phyloP scores from a whole-genome alignment of 2,888 invertebrate genomes.

The Seira musarum region DNA sequence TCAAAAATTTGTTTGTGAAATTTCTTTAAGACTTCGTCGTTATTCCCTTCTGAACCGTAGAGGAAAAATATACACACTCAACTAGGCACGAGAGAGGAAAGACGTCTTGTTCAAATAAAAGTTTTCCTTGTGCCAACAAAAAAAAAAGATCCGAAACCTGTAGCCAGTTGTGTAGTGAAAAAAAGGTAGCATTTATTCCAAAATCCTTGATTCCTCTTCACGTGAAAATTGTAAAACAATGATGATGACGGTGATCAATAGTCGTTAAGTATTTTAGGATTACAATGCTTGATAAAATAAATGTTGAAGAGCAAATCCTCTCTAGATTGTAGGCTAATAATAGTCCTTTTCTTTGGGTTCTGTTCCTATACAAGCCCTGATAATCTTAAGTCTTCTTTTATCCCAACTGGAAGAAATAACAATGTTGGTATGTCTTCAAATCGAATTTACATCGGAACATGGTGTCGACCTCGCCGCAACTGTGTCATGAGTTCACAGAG shows the following conservation, averaged over 20 bases:
- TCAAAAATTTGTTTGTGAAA: neutral
- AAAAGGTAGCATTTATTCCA: neutral
- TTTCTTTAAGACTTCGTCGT: neutral
- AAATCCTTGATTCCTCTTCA: neutral
- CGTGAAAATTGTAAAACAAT: neutral
- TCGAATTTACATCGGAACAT: constrained; percentile 51
- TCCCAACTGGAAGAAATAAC: neutral
- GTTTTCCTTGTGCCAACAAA: too few species aligned
- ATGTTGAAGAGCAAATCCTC: neutral
- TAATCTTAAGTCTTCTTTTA: neutral
- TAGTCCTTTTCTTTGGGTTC: neutral
- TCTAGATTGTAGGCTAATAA: neutral
- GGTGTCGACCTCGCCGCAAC: constrained; percentile 49
- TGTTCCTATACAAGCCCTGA: neutral
- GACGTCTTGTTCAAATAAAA: neutral
- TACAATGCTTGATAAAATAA: neutral
- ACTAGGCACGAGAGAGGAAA: neutral
- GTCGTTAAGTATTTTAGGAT: neutral
- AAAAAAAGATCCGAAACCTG: neutral
- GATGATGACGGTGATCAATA: neutral
- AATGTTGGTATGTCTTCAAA: constrained; percentile 30
- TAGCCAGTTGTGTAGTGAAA: neutral
- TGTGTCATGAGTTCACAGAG: constrained; percentile 8
- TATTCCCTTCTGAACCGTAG: neutral
- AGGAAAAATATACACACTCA: neutral